Evolutionary conservation across 2,113 vertebrate genomes (phyloP), one percentile per base, ranked within the genome.

Genomic region (Scortum barcoo): DNA sequence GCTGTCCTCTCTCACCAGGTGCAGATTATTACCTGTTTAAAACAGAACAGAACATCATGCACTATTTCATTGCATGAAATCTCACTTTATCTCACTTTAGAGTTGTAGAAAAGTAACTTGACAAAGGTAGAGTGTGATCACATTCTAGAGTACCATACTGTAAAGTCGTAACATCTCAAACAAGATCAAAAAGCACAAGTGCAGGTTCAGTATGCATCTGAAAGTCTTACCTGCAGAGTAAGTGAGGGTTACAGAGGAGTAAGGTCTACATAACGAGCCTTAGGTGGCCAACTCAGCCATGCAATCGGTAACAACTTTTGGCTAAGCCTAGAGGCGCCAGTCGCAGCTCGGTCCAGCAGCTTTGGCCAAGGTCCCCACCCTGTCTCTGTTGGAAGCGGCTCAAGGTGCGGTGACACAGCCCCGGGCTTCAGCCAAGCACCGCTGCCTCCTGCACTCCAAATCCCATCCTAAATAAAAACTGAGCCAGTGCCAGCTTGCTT

Each of bases 391-490:
- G 86, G 88, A 91, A 78, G 63, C 7, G 0, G 74, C 82, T 92
- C 73, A 86, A 81, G 80, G 81, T 86, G 88, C 88, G 67, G 62
- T 26, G 80, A 87, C 87, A 86, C 78, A 72, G 75, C 72, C 83
- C 36, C 33, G 2, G 86, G 84, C 85, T 74, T 70, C 70, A 72
- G 88, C 82, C 81, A 83, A 79, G 78, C 78, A 51, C 85, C 48
- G 10, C 83, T 87, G 80, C 84, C 82, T 89, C 85, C 79, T 75
- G 61, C 73, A 54, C 76, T 91, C 81, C 83, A 87, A 84, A 86
- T 84, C 89, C 73, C 65, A 36, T 74, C 84, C 86, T 83, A 86
- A 91, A 91, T 83, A 86, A 89, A 87, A 91, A 66, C 84, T 16
- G 24, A 83, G 83, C 72, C 38, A 10, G 60, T 44, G 81, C 86